phyloP scores from a whole-genome alignment of 2,888 invertebrate species.

The Steinernema hermaphroditum region DNA sequence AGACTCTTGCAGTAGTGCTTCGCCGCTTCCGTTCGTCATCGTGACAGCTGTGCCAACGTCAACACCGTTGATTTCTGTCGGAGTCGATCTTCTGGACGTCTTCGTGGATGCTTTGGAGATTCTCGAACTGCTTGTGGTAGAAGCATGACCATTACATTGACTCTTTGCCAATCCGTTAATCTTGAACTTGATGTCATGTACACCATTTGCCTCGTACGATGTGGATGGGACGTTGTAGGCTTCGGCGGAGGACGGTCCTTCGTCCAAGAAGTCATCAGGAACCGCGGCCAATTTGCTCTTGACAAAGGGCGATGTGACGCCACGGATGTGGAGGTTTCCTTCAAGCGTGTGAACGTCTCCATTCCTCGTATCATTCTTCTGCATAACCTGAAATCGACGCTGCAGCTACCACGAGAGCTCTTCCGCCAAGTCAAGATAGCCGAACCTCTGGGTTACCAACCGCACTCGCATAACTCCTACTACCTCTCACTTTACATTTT shows the following conservation, averaged over 20 bases:
- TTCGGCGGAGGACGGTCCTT: background rate
- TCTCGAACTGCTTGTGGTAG: too few species aligned
- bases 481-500: too few species aligned
- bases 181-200: background rate
- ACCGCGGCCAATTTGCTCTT: background rate
- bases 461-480: too few species aligned
- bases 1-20: too few species aligned
- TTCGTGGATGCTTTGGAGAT: too few species aligned
- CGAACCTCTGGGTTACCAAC: too few species aligned
- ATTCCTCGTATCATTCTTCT: background rate
- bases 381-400: constrained; percentile 15
- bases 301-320: background rate
- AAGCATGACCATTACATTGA: background rate
- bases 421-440: background rate
- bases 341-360: background rate
- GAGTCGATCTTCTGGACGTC: too few species aligned
- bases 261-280: background rate
- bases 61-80: too few species aligned
- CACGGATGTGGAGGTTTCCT: background rate
- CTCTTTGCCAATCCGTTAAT: background rate
- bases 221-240: background rate
- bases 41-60: too few species aligned
- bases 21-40: too few species aligned
- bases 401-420: background rate
- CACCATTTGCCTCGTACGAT: background rate